Percentiles rank a stretch among this genome's conserved stretches.
Evolutionary conservation across 2,113 vertebrate genomes (phyloP).

Genomic region (Chloroceryle aenea): DNA sequence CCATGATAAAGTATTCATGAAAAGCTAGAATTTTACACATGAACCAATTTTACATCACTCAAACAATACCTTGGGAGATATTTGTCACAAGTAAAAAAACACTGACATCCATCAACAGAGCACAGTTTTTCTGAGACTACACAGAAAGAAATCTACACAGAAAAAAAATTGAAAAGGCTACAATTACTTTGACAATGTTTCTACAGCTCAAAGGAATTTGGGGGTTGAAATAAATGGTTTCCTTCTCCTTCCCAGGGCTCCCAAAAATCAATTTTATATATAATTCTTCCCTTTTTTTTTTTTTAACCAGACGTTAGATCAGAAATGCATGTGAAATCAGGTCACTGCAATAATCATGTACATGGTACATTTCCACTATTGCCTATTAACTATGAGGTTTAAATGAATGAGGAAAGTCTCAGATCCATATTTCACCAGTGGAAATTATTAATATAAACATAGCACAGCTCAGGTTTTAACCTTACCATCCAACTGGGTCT

Average conservation of each 20-base stretch:
- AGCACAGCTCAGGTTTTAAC: background rate
- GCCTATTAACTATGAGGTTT: conserved; percentile 45
- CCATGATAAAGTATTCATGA: conserved; percentile 28
- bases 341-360: conserved; percentile 3
- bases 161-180: conserved; percentile 59
- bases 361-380: conserved; percentile 40
- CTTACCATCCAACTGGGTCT: background rate
- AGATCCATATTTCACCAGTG: conserved; percentile 58
- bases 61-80: conserved; percentile 62
- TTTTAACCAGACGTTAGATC: background rate
- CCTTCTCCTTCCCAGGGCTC: conserved; percentile 48
- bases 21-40: conserved; percentile 42
- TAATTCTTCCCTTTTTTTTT: background rate
- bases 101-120: conserved; percentile 69
- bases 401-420: conserved; percentile 45
- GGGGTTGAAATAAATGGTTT: conserved; percentile 72
- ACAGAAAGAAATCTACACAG: conserved; percentile 46
- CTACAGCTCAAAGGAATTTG: conserved; percentile 68
- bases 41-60: conserved; percentile 63
- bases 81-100: conserved; percentile 51
- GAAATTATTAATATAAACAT: conserved; percentile 65
- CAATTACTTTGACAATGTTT: conserved; percentile 75
- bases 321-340: conserved; percentile 40
- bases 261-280: conserved; percentile 50
- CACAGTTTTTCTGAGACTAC: conserved; percentile 38